phyloP scores from a whole-genome alignment of 37 sponge, comb jelly and placozoan genomes.

The Petrosia ficiformis region DNA sequence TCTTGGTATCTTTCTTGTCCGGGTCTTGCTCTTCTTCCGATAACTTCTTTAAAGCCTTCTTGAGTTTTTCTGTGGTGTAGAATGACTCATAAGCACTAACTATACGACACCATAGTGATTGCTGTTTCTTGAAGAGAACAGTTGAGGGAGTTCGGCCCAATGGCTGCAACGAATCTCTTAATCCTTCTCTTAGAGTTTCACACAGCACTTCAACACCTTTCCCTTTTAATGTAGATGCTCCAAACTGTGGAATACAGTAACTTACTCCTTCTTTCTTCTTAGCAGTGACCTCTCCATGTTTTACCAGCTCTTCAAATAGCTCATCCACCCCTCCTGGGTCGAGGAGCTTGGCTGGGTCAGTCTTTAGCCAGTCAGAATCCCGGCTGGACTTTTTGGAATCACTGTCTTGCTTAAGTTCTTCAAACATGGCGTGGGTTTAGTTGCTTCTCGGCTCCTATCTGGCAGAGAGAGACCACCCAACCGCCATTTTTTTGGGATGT shows the following conservation, averaged over 20 bases:
- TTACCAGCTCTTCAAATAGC: neutral
- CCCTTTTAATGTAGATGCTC: neutral
- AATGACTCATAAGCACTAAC: neutral
- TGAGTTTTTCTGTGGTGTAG: conserved; percentile 17
- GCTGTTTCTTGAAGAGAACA: neutral
- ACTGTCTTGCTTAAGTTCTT: neutral
- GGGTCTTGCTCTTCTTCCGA: conserved; percentile 3
- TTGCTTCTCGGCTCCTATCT: too few relatives aligned
- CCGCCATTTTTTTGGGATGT: too few relatives aligned
- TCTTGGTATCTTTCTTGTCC: neutral
- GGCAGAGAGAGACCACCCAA: too few relatives aligned
- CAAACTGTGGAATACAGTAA: neutral
- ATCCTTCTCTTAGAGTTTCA: neutral
- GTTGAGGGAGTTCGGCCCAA: conserved; percentile 24
- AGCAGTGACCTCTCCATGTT: neutral
- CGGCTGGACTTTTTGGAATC: neutral
- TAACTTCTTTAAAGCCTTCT: conserved; percentile 6
- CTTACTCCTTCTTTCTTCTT: neutral
- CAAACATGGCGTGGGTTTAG: too few relatives aligned
- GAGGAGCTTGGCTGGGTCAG: neutral
- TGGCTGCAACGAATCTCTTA: neutral
- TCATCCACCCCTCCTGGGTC: neutral
- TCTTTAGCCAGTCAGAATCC: neutral
- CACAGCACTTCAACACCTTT: neutral
- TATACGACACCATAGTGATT: conserved; percentile 29